These are phyloP conservation scores for Pipa parva DNA, from an alignment of 2,113 vertebrate species.

Conservation along the genomic window DNA sequence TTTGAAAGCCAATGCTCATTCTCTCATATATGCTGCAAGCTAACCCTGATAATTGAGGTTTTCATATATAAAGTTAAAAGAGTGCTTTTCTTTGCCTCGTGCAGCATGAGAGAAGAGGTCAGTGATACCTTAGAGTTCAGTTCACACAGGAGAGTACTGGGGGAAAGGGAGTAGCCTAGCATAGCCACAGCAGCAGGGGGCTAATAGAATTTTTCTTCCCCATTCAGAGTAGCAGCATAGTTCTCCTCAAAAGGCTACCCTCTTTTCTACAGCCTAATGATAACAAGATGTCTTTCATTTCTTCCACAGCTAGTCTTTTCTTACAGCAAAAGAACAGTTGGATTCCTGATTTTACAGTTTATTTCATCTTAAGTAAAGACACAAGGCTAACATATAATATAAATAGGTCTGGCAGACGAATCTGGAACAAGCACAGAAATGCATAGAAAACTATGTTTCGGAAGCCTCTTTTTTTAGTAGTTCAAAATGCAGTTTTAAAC, in stretches of 20 bases:
- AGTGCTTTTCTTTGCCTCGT: background rate
- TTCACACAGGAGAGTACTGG: constrained; percentile 38
- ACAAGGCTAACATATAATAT: too few relatives aligned
- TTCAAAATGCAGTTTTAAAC: too few relatives aligned
- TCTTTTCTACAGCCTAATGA: constrained; percentile 53
- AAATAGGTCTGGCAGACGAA: too few relatives aligned
- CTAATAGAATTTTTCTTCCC: constrained; percentile 55
- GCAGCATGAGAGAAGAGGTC: constrained; percentile 47
- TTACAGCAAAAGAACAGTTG: too few relatives aligned
- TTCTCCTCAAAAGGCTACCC: constrained; percentile 52
- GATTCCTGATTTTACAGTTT: too few relatives aligned
- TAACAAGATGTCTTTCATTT: constrained; percentile 6
- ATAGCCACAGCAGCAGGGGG: constrained; percentile 51
- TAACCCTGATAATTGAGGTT: constrained; percentile 20
- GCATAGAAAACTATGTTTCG: too few relatives aligned
- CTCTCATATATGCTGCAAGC: background rate
- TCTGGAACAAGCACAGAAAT: too few relatives aligned
- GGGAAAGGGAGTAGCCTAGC: constrained; percentile 44
- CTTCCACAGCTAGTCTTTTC: background rate
- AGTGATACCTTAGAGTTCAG: constrained; percentile 42
- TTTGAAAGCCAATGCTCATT: too few relatives aligned
- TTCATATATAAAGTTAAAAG: constrained; percentile 3
- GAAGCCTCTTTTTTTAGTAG: too few relatives aligned
- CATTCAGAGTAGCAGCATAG: constrained; percentile 50
- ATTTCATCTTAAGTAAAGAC: too few relatives aligned